Percentiles rank a stretch among this genome's conserved stretches.
phyloP scores from a whole-genome alignment of 1,140 invertebrate species.

The Cardiocondyla obscurior region DNA sequence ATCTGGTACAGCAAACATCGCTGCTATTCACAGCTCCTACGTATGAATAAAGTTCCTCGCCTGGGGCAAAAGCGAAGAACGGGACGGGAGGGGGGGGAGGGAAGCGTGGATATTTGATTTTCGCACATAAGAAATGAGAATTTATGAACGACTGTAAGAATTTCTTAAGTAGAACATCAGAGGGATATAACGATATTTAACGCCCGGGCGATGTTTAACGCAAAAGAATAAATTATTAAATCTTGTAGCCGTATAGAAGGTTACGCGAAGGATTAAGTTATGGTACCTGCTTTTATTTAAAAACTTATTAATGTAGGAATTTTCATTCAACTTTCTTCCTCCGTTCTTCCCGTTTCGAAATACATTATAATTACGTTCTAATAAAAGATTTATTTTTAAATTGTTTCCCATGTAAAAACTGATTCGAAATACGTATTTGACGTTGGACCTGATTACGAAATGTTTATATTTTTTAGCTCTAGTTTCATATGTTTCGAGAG shows the following conservation, averaged over 20 bases:
- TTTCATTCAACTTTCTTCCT: too few species aligned
- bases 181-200: background rate
- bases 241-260: too few species aligned
- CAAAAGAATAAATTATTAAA: background rate
- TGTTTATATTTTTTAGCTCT: slow-evolving; percentile 3
- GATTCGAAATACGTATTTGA: background rate
- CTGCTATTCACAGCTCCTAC: slow-evolving; percentile 64
- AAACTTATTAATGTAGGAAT: too few species aligned
- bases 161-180: background rate
- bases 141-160: slow-evolving; percentile 13
- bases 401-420: background rate
- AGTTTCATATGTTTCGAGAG: background rate
- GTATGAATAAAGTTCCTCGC: slow-evolving; percentile 77
- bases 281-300: too few species aligned
- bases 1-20: slow-evolving; percentile 80
- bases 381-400: background rate
- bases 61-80: slow-evolving; percentile 45
- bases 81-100: background rate
- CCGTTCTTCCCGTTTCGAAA: background rate
- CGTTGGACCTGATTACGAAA: background rate
- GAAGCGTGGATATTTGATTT: slow-evolving; percentile 79
- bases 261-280: too few species aligned
- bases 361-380: background rate
- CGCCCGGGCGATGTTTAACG: background rate
- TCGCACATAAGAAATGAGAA: slow-evolving; percentile 76